phyloP scores from a whole-genome alignment of 2,797 vertebrate genomes.

The Acanthis flammea region DNA sequence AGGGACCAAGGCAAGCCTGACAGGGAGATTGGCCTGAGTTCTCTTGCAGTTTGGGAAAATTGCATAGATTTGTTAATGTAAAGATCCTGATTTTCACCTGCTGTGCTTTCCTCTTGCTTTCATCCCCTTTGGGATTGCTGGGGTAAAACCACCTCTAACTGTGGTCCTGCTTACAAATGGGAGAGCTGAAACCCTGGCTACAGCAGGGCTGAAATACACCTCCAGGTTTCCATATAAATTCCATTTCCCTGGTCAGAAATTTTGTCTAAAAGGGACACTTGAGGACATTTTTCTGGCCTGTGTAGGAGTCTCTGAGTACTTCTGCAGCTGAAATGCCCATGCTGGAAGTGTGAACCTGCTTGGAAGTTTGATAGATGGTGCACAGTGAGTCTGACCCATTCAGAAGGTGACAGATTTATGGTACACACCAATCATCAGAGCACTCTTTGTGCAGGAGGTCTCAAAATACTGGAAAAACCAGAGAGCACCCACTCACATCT shows the following conservation, averaged over 20 bases:
- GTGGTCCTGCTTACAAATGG: background rate
- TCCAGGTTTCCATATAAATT: background rate
- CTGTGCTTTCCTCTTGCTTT: background rate
- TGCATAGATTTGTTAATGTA: background rate
- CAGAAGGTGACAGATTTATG: background rate
- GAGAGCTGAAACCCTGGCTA: background rate
- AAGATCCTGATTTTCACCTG: background rate
- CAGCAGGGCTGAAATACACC: background rate
- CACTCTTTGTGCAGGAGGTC: background rate
- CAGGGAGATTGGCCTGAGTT: background rate
- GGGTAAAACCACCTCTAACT: background rate
- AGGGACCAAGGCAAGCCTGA: background rate
- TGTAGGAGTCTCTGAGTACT: background rate
- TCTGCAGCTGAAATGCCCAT: background rate
- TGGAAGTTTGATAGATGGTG: background rate
- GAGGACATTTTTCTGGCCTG: background rate
- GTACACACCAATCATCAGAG: background rate
- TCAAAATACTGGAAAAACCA: background rate
- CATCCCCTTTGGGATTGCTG: background rate
- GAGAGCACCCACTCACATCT: background rate
- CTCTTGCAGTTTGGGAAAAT: background rate
- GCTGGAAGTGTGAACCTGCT: background rate
- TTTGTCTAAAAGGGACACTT: background rate
- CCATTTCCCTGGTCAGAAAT: background rate
- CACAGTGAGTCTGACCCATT: background rate